Evolutionary conservation across 2,888 invertebrate genomes (phyloP).

Genomic region (Lottia gigantea): DNA sequence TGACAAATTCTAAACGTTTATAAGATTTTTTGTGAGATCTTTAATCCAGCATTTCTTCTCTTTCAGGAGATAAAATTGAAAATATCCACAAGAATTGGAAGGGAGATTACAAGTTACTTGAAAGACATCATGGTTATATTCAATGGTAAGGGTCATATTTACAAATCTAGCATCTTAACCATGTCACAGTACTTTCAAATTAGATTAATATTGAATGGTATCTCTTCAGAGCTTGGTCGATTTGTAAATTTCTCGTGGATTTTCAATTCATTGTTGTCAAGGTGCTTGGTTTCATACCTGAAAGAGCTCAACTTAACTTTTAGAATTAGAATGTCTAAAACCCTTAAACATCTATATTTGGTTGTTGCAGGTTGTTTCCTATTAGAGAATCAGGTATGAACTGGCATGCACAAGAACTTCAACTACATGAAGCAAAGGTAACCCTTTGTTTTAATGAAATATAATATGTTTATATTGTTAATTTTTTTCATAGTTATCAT

Average conservation of each 20-base stretch:
- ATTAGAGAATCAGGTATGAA: slow-evolving; percentile 62
- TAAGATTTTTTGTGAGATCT: too few species aligned
- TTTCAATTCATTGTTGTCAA: too few species aligned
- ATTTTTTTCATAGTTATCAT: too few species aligned
- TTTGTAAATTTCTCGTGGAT: too few species aligned
- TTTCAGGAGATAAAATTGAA: slow-evolving; percentile 52
- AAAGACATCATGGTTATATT: slow-evolving; percentile 61
- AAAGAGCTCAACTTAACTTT: too few species aligned
- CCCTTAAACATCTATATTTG: background rate
- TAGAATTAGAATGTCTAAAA: too few species aligned
- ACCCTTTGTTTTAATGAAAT: background rate
- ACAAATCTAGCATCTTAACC: background rate
- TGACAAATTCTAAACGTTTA: too few species aligned
- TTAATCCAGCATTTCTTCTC: too few species aligned
- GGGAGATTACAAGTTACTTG: slow-evolving; percentile 46
- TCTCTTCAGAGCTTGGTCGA: too few species aligned
- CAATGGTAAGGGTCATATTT: slow-evolving; percentile 42
- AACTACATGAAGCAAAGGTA: slow-evolving; percentile 60
- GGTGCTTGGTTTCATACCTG: too few species aligned
- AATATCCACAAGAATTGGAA: slow-evolving; percentile 51
- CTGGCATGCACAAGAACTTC: slow-evolving; percentile 56
- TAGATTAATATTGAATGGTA: background rate
- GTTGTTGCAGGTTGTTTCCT: slow-evolving; percentile 59
- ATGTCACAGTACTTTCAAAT: background rate
- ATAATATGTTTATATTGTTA: too few species aligned